Percentiles rank a stretch among this genome's conserved stretches.
phyloP scores from a whole-genome alignment of 2,888 invertebrate genomes.

The Dryadula phaetusa region DNA sequence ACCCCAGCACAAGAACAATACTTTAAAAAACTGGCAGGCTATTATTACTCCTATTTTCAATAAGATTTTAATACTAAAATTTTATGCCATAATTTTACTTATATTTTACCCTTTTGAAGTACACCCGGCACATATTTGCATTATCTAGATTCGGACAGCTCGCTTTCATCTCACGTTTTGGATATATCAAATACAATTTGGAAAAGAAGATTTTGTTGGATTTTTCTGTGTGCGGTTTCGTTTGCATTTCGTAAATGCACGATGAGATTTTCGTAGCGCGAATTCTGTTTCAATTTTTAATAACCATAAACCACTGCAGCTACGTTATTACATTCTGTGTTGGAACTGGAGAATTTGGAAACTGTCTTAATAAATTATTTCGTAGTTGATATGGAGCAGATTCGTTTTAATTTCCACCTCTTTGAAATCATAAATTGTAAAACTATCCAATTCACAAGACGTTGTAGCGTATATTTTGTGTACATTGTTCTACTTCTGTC shows the following conservation, averaged over 20 bases:
- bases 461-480: slow-evolving; percentile 13
- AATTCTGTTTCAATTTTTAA: slow-evolving; percentile 41
- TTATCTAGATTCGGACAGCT: slow-evolving; percentile 73
- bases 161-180: slow-evolving; percentile 73
- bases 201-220: slow-evolving; percentile 67
- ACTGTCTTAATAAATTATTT: slow-evolving; percentile 19
- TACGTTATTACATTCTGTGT: slow-evolving; percentile 13
- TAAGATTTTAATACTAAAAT: slow-evolving; percentile 23
- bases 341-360: not conserved
- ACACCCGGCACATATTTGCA: slow-evolving; percentile 59
- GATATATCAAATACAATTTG: slow-evolving; percentile 79
- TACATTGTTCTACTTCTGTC: slow-evolving; percentile 26
- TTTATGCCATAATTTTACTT: slow-evolving; percentile 10
- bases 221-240: slow-evolving; percentile 53
- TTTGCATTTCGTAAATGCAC: slow-evolving; percentile 47
- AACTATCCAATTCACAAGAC: not conserved
- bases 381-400: not conserved
- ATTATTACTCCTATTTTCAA: slow-evolving; percentile 5
- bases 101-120: slow-evolving; percentile 35
- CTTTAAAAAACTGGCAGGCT: slow-evolving; percentile 15
- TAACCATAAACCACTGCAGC: slow-evolving; percentile 34
- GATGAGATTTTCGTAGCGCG: slow-evolving; percentile 43
- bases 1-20: not conserved
- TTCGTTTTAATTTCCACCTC: not conserved
- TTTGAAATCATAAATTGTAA: not conserved